Evolutionary conservation across 2,797 vertebrate genomes (phyloP), one percentile per base, ranked within the genome.

Genomic region (Monodelphis domestica): DNA sequence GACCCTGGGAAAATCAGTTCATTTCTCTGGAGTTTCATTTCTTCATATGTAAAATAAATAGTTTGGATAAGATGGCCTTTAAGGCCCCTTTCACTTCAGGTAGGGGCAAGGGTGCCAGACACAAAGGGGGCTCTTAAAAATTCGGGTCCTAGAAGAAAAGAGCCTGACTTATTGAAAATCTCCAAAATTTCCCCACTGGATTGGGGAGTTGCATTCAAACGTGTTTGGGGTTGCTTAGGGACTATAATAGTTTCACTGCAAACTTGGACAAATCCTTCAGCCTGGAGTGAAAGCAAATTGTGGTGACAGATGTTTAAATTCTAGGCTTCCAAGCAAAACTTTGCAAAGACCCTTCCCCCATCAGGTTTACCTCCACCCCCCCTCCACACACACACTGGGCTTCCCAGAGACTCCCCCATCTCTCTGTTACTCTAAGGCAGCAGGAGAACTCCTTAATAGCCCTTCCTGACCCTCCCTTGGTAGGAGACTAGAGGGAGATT

Each of bases 191-290:
- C 70, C 70, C 38, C 38, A 84, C 1, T 84, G 70, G 38, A 84
- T 10, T 45, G 26, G 54, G 50, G 24, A 56, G 28, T 50, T n/a
- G 45, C 78, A 54, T 3, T 54, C 88, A 97, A 63, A 88, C 14
- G 11, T 38, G 53, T 45, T 70, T 70, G 21, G 38, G 51, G 7
- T 21, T 12, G 55, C 56, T 54, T 54, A 91, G 90, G 29, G 14
- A 90, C 59, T 89, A 28, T 15, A 94, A 89, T 38, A 93, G 88
- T 45, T 38, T 53, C n/a, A 54, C 28, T 63, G 84, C 84, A 63
- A 5, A 89, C n/a, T 70, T 91, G 51, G 59, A 29, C 14, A 57
- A 84, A 54, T 88, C 57, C 53, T 97, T 96, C 57, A 89, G 84
- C 89, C 94, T 88, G 21, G 1, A 94, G n/a, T 54, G 87, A 51